Evolutionary conservation across 2,797 vertebrate species (phyloP).

Genomic region (Sebastes oblongus): DNA sequence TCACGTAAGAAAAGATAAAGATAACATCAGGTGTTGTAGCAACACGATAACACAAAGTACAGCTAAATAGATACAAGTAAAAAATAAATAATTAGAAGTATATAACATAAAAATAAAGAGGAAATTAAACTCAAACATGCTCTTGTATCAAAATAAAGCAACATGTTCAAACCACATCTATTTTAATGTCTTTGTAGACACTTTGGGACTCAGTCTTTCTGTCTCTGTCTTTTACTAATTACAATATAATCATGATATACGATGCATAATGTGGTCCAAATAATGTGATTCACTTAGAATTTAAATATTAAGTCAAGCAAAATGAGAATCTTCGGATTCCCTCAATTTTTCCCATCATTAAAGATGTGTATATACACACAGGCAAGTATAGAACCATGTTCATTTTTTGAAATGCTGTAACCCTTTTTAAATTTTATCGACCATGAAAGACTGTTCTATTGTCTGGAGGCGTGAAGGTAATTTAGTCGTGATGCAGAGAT

Average conservation of each 20-base stretch:
- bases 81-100: not conserved
- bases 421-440: not conserved
- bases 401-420: not conserved
- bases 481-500: constrained; percentile 3
- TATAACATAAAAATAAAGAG: not conserved
- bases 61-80: no score
- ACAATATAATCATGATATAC: no score
- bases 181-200: not conserved
- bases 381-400: not conserved
- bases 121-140: not conserved
- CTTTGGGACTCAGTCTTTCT: not conserved
- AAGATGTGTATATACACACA: not conserved
- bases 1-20: not conserved
- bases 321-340: not conserved
- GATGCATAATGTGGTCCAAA: not conserved
- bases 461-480: not conserved
- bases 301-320: not conserved
- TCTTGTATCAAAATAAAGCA: not conserved
- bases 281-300: not conserved
- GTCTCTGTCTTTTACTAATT: not conserved
- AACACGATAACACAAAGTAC: not conserved
- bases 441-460: not conserved
- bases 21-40: not conserved
- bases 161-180: not conserved
- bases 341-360: not conserved